A percentile compares a stretch with the other conserved stretches of the same genome.
phyloP scores from a whole-genome alignment of 2,888 invertebrate genomes.

The Cryptophagus acutangulus region DNA sequence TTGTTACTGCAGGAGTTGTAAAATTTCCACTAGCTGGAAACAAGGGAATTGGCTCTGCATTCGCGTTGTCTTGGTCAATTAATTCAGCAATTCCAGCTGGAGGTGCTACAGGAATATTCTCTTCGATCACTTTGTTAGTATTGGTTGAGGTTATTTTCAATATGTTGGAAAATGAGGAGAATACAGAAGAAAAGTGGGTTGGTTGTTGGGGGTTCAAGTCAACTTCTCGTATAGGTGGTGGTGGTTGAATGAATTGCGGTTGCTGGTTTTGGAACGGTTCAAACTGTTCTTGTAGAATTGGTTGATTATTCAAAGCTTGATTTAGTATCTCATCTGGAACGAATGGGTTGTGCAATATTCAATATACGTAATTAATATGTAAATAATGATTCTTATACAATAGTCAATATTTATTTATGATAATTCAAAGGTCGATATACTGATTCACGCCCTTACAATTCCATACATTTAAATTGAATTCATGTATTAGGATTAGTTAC shows the following conservation, averaged over 20 bases:
- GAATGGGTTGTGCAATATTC: conserved; percentile 10
- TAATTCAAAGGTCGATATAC: background rate
- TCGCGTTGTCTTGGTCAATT: conserved; percentile 27
- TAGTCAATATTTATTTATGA: background rate
- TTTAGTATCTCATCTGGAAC: too few species aligned
- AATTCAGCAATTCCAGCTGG: conserved; percentile 32
- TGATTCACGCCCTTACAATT: too few species aligned
- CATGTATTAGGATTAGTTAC: too few species aligned
- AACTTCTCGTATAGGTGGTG: conserved; percentile 1
- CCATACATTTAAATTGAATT: too few species aligned
- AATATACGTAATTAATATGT: too few species aligned
- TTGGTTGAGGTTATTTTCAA: conserved; percentile 25
- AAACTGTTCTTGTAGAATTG: too few species aligned
- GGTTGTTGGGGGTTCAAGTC: conserved; percentile 5
- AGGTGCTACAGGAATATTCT: conserved; percentile 20
- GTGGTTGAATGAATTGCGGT: conserved; percentile 8
- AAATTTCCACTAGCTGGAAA: conserved; percentile 17
- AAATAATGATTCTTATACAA: background rate
- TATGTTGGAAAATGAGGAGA: conserved; percentile 59
- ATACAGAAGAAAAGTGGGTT: conserved; percentile 55
- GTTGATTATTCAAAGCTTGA: too few species aligned
- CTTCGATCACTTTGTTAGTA: conserved; percentile 19
- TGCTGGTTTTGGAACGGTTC: background rate
- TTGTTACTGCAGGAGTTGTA: conserved; percentile 9
- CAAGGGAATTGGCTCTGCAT: conserved; percentile 24